Conservation (phyloP, 2,797 vertebrate genomes). For the Phalloptychus januarius region DNA sequence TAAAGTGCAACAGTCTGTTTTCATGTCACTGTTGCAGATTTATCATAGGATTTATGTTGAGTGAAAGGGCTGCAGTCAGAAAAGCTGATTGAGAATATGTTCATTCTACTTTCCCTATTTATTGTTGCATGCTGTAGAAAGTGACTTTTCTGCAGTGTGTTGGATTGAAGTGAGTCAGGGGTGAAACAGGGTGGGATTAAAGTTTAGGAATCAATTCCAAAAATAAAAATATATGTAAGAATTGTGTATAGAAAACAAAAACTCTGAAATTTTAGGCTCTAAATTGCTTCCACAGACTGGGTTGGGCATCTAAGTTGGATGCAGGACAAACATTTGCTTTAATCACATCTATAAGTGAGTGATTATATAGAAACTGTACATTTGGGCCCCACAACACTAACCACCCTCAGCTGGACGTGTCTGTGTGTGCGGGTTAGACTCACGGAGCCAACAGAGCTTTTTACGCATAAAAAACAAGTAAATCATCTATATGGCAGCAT, state of each 20-base stretch:
- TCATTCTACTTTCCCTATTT: not conserved
- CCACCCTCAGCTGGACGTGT: constrained; percentile 63
- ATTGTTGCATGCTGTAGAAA: not conserved
- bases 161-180: no score
- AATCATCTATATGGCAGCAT: constrained; percentile 36
- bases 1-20: not conserved
- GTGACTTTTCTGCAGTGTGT: no score
- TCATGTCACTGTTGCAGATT: not conserved
- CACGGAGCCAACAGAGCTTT: constrained; percentile 29
- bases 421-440: constrained; percentile 39
- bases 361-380: constrained; percentile 31
- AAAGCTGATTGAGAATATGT: not conserved
- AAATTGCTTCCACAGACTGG: constrained; percentile 65
- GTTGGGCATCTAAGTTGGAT: constrained; percentile 43
- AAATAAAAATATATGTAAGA: not conserved
- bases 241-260: not conserved
- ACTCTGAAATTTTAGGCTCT: constrained; percentile 40
- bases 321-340: constrained; percentile 29
- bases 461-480: constrained; percentile 36
- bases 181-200: no score
- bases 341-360: constrained; percentile 25
- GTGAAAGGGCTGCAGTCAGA: no score
- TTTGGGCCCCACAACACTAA: constrained; percentile 41
- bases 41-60: not conserved
- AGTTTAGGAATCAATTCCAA: no score